phyloP scores from a whole-genome alignment of 2,888 invertebrate species.

The Mechanitis mazaeus region DNA sequence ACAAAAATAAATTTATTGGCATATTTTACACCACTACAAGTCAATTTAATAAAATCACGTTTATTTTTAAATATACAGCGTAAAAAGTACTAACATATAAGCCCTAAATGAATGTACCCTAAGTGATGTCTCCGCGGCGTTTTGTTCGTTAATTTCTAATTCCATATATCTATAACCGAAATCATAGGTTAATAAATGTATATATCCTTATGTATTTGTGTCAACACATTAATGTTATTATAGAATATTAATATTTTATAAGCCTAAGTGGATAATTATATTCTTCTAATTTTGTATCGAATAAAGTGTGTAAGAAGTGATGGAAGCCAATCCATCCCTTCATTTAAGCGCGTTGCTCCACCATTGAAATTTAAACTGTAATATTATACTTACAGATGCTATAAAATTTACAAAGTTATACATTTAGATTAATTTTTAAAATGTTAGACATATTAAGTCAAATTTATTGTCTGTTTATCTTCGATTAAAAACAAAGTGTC shows the following conservation, averaged over 20 bases:
- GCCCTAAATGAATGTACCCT: constrained; percentile 21
- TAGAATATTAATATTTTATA: constrained; percentile 69
- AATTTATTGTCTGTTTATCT: too few species aligned
- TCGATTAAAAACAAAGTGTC: too few species aligned
- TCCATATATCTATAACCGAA: constrained; percentile 38
- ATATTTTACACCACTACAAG: constrained; percentile 49
- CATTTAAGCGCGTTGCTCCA: constrained; percentile 27
- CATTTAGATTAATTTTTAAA: not conserved
- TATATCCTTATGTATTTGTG: constrained; percentile 27
- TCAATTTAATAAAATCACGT: constrained; percentile 48
- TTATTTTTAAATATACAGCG: not conserved
- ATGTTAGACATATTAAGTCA: too few species aligned
- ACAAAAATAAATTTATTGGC: constrained; percentile 14
- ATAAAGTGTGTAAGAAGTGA: constrained; percentile 48
- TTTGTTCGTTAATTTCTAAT: constrained; percentile 30
- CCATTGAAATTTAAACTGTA: constrained; percentile 9
- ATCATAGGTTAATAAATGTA: constrained; percentile 43
- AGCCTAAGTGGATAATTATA: constrained; percentile 74
- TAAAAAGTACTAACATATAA: constrained; percentile 16
- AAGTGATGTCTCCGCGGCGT: constrained; percentile 23
- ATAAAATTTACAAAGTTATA: constrained; percentile 2
- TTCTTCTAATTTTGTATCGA: constrained; percentile 76
- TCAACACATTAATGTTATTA: constrained; percentile 29
- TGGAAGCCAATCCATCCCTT: constrained; percentile 31
- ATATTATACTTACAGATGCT: not conserved